phyloP scores from a whole-genome alignment of 1,140 invertebrate species.

The Drosophila miranda region DNA sequence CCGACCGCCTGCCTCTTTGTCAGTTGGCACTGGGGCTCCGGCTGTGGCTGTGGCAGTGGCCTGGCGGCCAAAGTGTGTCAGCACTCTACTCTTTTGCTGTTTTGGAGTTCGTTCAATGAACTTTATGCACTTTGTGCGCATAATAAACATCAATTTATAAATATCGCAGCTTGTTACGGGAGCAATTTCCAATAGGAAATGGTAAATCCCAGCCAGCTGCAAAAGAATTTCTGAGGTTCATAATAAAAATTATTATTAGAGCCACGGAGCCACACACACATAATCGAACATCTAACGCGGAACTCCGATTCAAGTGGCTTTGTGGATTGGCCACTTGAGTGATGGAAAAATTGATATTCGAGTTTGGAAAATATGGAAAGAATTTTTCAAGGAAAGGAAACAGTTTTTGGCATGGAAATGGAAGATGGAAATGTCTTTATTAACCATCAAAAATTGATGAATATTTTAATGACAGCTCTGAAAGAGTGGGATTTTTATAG shows the following conservation, averaged over 20 bases:
- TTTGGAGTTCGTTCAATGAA: constrained; percentile 63
- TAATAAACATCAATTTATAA: constrained; percentile 74
- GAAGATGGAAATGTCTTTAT: too few species aligned
- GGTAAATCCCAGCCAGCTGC: constrained; percentile 47
- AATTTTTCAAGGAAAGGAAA: constrained; percentile 29
- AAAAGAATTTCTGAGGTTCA: constrained; percentile 43
- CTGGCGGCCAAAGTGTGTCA: constrained; percentile 71
- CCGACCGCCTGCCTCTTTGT: constrained; percentile 44
- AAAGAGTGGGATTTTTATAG: too few species aligned
- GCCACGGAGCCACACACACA: neutral
- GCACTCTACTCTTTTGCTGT: constrained; percentile 33
- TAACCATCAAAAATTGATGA: too few species aligned
- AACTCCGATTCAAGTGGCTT: constrained; percentile 5
- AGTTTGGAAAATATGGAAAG: constrained; percentile 17
- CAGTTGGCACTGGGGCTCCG: constrained; percentile 43
- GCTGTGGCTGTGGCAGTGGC: constrained; percentile 13
- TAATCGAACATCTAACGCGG: constrained; percentile 11
- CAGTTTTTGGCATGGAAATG: constrained; percentile 1
- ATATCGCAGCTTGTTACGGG: constrained; percentile 62
- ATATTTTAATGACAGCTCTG: too few species aligned
- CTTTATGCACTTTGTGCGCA: constrained; percentile 61
- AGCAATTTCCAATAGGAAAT: constrained; percentile 51
- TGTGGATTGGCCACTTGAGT: constrained; percentile 63
- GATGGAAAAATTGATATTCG: constrained; percentile 43
- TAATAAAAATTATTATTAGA: constrained; percentile 65